Evolutionary conservation across 2,113 vertebrate species (phyloP).

Genomic region (Agelaius phoeniceus): DNA sequence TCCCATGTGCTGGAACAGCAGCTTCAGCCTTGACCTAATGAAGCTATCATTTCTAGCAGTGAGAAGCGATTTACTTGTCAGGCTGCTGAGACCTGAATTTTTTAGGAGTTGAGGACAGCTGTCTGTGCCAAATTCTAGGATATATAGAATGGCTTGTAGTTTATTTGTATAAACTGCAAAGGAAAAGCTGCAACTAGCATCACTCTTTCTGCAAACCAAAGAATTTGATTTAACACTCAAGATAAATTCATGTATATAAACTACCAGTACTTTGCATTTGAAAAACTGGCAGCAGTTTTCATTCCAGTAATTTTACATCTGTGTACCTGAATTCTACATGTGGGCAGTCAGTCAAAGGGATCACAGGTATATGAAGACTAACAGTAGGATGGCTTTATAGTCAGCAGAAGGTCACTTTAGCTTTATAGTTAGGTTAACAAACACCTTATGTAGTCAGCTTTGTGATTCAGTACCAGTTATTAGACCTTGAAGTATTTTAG

Average conservation of each 20-base stretch:
- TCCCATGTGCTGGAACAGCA: constrained; percentile 26
- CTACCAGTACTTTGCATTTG: neutral
- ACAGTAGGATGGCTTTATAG: neutral
- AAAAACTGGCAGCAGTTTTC: neutral
- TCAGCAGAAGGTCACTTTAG: neutral
- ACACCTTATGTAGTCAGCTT: neutral
- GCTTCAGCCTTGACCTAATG: constrained; percentile 52
- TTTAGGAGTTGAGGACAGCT: neutral
- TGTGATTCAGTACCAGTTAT: neutral
- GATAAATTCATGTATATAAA: neutral
- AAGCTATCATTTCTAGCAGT: constrained; percentile 30
- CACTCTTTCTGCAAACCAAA: neutral
- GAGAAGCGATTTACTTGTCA: constrained; percentile 49
- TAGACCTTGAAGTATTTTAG: neutral
- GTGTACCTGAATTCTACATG: neutral
- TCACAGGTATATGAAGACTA: neutral
- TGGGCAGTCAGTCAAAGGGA: neutral
- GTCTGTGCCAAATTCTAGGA: neutral
- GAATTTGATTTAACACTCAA: neutral
- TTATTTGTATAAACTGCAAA: neutral
- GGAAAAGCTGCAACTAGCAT: neutral
- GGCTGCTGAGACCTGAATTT: neutral
- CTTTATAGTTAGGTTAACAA: neutral
- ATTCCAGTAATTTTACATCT: neutral
- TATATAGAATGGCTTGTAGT: neutral